Base-by-base conservation (phyloP, 2,113 vertebrate genomes). In the Indri indri region DNA sequence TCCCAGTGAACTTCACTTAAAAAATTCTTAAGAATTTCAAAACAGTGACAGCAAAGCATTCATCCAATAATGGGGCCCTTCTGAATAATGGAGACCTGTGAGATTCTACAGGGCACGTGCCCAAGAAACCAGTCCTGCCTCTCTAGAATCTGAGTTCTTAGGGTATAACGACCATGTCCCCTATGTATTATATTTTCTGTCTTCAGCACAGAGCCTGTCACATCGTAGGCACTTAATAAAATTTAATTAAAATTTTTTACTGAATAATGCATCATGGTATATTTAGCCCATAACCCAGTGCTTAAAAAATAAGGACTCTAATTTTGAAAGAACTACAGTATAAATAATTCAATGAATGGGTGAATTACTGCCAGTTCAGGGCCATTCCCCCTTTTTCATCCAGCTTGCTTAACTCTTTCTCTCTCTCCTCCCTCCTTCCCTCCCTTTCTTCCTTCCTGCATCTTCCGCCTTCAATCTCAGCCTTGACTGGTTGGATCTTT, bases 101-200 rank as follows among this genome's bases (percentile, higher is more conserved):
- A 10, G 22, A 6, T 12, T 12, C 13, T 37, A 6, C 1, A 30
- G 8, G 2, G 0, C 40, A 10, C 17, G 34, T 2, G 1, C 2
- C 8, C 34, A 71, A 57, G 37, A 63, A 40, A 20, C 0, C n/a
- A 37, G 23, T 3, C 22, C 14, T 22, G 6, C 6, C 4, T 25
- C 17, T 42, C 34, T 9, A 30, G 14, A 71, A 52, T 16, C 61
- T 45, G n/a, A 32, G 50, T 61, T 42, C 32, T 61, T 37, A 74
- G 37, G 1, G 2, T 10, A 7, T 22, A 17, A 54, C 5, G 37
- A 40, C 20, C 45, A 6, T 10, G 18, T 13, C 2, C 42, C 6
- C 32, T 52, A 11, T 40, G 40, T n/a, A 59, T 63, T 74, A 32
- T 70, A 37, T 59, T 11, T 50, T 45, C 50, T 66, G 3, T 45